phyloP scores from a whole-genome alignment of 2,888 invertebrate species.

The Phasia obesa region DNA sequence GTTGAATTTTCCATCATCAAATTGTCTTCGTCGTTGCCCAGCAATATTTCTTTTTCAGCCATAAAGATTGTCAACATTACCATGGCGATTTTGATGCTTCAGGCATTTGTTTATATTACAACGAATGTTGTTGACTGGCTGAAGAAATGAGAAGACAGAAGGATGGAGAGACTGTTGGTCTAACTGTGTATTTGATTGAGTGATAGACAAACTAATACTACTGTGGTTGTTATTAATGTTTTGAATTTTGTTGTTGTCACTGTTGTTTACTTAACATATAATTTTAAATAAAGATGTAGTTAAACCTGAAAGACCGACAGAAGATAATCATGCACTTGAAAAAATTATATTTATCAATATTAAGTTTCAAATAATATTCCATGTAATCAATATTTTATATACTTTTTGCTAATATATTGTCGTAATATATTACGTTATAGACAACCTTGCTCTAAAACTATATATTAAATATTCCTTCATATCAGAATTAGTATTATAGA shows the following conservation, averaged over 20 bases:
- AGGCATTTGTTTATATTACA: constrained; percentile 50
- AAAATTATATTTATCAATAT: background rate
- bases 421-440: no score
- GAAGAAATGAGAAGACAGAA: background rate
- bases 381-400: background rate
- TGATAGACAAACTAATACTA: constrained; percentile 29
- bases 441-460: no score
- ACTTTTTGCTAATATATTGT: no score
- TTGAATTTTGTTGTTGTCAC: background rate
- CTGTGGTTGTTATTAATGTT: constrained; percentile 8
- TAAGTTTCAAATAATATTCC: background rate
- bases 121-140: constrained; percentile 26
- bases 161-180: background rate
- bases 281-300: constrained; percentile 29
- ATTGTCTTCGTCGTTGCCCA: background rate
- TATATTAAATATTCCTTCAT: no score
- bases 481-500: no score
- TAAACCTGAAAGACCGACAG: background rate
- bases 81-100: constrained; percentile 48
- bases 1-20: background rate
- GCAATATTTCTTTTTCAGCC: constrained; percentile 35
- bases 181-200: constrained; percentile 26
- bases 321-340: constrained; percentile 26
- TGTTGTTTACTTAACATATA: constrained; percentile 15
- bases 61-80: constrained; percentile 41